These are phyloP conservation scores for Chloroclystis v-ata DNA, from an alignment of 2,888 invertebrate genomes.

Conservation along the genomic window DNA sequence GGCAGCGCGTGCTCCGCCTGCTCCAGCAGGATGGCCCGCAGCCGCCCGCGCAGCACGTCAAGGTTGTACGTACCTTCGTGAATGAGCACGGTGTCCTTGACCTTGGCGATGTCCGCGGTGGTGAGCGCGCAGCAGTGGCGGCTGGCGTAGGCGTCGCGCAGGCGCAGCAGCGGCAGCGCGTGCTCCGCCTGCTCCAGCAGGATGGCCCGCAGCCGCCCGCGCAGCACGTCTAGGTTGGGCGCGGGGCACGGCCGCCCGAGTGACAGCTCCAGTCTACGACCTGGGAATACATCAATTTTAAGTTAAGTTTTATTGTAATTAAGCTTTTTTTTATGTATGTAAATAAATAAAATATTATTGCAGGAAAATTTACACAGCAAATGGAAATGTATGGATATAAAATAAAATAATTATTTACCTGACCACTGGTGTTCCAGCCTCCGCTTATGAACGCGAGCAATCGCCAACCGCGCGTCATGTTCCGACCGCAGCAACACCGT, in stretches of 20 bases:
- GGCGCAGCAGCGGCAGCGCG: too few species aligned
- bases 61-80: slow-evolving; percentile 50
- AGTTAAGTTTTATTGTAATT: too few species aligned
- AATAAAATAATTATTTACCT: too few species aligned
- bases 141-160: too few species aligned
- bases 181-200: slow-evolving; percentile 79
- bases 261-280: slow-evolving; percentile 87
- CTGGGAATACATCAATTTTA: slow-evolving; percentile 9
- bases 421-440: slow-evolving; percentile 82
- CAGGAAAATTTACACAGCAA: too few species aligned
- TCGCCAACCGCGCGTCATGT: slow-evolving; percentile 84
- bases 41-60: too few species aligned
- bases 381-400: too few species aligned
- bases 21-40: too few species aligned
- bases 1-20: slow-evolving; percentile 85
- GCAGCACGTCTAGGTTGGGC: slow-evolving; percentile 80
- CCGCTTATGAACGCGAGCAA: slow-evolving; percentile 89
- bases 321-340: too few species aligned
- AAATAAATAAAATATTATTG: too few species aligned
- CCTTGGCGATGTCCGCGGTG: slow-evolving; percentile 79
- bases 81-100: slow-evolving; percentile 83
- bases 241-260: slow-evolving; percentile 79
- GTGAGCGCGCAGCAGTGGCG: too few species aligned
- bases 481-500: slow-evolving; percentile 83
- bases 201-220: too few species aligned